Base-by-base conservation (phyloP, 30 jellyfish, hydroid and myxozoan genomes). In the Hydra vulgaris region DNA sequence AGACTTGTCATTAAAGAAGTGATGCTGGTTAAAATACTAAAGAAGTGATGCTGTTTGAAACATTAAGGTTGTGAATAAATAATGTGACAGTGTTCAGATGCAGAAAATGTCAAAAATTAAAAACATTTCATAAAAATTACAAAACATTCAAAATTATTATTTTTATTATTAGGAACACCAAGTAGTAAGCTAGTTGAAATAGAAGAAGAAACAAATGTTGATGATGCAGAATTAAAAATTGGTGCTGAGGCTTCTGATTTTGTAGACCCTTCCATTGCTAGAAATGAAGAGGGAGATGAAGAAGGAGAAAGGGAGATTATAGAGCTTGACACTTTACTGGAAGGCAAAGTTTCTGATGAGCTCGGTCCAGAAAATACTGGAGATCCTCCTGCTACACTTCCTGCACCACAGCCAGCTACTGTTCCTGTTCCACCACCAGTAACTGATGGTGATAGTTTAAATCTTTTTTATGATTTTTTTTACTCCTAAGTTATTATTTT, bases 211-310 rank as follows among this genome's bases (percentile, higher is more conserved):
- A 68, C 15, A 1, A 68, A 80, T 80, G 72, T 21, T n/a, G 78
- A 26, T 24, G 85, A 78, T 16, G 16, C 26, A n/a, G 85, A 54
- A 5, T 16, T 78, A 27, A 54, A 66, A 16, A 66, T 66, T 12
- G 87, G 70, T 22, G 87, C 87, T 3, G 87, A 54, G 21, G 87
- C 67, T 67, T 67, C 70, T 25, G 72, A 25, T 17, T 27, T 27
- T 25, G 23, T 12, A 15, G 87, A 26, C 22, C 17, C 24, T 25
- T 19, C 53, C 18, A 21, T 18, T 5, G 21, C 4, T 1, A 77
- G 0, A 18, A 25, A 27, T 27, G 84, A 17, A 0, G 87, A 70
- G 0, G 87, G 7, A 22, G 87, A 5, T 0, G 84, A 53, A 76
- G 87, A 74, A 27, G 87, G 23, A 56, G 83, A 68, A 21, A 79